A percentile compares a stretch with the other conserved stretches of the same genome.
Conservation (phyloP, 2,888 invertebrate species). For the Acrobasis suavella region DNA sequence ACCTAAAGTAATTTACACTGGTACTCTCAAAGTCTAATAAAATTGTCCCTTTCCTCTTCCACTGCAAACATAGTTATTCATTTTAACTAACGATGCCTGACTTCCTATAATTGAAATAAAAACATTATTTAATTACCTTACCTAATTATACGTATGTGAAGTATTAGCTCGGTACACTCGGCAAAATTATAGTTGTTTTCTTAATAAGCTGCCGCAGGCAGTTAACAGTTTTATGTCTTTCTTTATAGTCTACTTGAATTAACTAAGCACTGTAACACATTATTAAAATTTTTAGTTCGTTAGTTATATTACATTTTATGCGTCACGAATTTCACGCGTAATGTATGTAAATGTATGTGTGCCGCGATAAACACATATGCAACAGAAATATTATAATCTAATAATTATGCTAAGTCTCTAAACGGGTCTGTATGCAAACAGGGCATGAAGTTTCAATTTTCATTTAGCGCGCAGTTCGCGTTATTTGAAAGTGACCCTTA, state of each 20-base stretch:
- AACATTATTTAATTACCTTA: slow-evolving; percentile 40
- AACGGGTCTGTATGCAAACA: slow-evolving; percentile 63
- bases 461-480: slow-evolving; percentile 57
- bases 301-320: slow-evolving; percentile 52
- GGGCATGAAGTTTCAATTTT: slow-evolving; percentile 65
- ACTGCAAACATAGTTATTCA: background rate
- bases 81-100: background rate
- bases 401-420: slow-evolving; percentile 70
- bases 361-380: slow-evolving; percentile 55
- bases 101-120: slow-evolving; percentile 41
- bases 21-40: no score
- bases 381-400: slow-evolving; percentile 58
- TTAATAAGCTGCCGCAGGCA: slow-evolving; percentile 54
- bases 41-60: no score
- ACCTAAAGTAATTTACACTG: no score
- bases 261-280: slow-evolving; percentile 60
- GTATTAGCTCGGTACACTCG: slow-evolving; percentile 38
- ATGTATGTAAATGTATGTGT: slow-evolving; percentile 60
- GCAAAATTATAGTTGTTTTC: slow-evolving; percentile 48
- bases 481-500: slow-evolving; percentile 68
- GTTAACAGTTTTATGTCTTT: slow-evolving; percentile 61
- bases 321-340: slow-evolving; percentile 53
- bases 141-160: slow-evolving; percentile 44
- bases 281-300: slow-evolving; percentile 58
- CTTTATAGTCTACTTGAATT: slow-evolving; percentile 63